These are phyloP conservation scores for Botia kubotai DNA, from an alignment of 2,797 vertebrate species.

Conservation along the genomic window DNA sequence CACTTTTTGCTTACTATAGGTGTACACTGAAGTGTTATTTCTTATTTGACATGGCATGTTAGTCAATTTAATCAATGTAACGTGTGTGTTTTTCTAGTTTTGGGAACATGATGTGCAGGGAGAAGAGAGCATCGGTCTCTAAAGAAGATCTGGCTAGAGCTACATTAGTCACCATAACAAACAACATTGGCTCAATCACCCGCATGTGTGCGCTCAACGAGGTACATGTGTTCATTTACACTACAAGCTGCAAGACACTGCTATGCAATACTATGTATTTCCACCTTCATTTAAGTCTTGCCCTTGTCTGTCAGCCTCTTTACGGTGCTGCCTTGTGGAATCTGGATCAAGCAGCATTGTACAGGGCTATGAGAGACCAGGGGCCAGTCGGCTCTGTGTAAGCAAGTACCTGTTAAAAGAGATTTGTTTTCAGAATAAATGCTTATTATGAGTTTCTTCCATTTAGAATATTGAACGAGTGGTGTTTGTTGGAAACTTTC, in stretches of 20 bases:
- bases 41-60: background rate
- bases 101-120: constrained; percentile 98
- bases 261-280: background rate
- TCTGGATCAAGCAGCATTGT: constrained; percentile 99
- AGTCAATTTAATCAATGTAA: background rate
- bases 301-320: constrained; percentile 94
- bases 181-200: constrained; percentile 98
- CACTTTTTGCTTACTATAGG: background rate
- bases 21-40: background rate
- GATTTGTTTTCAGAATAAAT: background rate
- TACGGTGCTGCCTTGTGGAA: constrained; percentile 97
- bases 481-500: constrained; percentile 97
- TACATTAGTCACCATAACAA: constrained; percentile 96
- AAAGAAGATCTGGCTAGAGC: constrained; percentile 95
- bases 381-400: constrained; percentile 67
- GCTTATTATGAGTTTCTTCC: constrained; percentile 39
- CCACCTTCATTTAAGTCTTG: constrained; percentile 38
- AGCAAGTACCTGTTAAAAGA: constrained; percentile 7
- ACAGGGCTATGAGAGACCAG: constrained; percentile 99
- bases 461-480: constrained; percentile 93
- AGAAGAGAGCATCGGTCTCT: constrained; percentile 90
- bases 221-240: constrained; percentile 73
- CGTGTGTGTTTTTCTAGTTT: constrained; percentile 79
- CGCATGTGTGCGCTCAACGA: constrained; percentile 98
- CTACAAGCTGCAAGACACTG: background rate